phyloP scores from a whole-genome alignment of 2,888 invertebrate genomes.

The Maniola hyperantus region DNA sequence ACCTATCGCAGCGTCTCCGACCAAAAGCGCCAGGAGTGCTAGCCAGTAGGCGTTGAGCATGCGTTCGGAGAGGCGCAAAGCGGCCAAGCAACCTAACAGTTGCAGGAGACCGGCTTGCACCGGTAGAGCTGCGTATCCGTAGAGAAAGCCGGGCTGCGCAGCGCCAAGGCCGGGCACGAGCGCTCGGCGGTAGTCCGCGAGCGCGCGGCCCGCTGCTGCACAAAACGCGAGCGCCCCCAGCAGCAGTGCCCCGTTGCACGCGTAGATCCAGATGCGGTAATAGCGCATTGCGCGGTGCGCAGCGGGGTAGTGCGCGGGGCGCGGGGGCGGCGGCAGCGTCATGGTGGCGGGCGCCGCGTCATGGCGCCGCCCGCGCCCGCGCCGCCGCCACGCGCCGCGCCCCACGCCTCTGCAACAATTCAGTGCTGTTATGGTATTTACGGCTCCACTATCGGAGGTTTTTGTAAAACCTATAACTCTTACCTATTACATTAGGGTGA shows the following conservation, averaged over 20 bases:
- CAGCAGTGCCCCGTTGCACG: constrained; percentile 94
- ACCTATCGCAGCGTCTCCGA: constrained; percentile 92
- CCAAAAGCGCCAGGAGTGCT: constrained; percentile 88
- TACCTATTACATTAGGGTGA: no score
- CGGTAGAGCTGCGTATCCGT: constrained; percentile 91
- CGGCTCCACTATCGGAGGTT: no score
- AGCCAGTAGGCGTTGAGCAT: constrained; percentile 93
- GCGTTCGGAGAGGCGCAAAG: constrained; percentile 89
- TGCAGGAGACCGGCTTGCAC: constrained; percentile 88
- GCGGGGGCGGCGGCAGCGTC: constrained; percentile 84
- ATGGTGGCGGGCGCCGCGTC: constrained; percentile 82
- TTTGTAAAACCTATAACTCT: no score
- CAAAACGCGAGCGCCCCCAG: constrained; percentile 91
- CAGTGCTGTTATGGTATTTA: background rate
- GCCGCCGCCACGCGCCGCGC: constrained; percentile 82
- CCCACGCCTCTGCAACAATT: constrained; percentile 74
- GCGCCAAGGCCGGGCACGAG: constrained; percentile 89
- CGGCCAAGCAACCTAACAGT: constrained; percentile 91
- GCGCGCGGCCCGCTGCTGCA: constrained; percentile 88
- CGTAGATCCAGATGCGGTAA: constrained; percentile 96
- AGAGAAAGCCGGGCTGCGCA: constrained; percentile 91
- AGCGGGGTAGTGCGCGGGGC: constrained; percentile 77
- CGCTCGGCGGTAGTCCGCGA: constrained; percentile 87
- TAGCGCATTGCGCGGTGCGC: constrained; percentile 87
- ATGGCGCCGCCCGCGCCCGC: constrained; percentile 81